These are phyloP conservation scores for Heliocidaris erythrogramma DNA, from an alignment of 35 echinoderm and acorn worm species.

Conservation along the genomic window DNA sequence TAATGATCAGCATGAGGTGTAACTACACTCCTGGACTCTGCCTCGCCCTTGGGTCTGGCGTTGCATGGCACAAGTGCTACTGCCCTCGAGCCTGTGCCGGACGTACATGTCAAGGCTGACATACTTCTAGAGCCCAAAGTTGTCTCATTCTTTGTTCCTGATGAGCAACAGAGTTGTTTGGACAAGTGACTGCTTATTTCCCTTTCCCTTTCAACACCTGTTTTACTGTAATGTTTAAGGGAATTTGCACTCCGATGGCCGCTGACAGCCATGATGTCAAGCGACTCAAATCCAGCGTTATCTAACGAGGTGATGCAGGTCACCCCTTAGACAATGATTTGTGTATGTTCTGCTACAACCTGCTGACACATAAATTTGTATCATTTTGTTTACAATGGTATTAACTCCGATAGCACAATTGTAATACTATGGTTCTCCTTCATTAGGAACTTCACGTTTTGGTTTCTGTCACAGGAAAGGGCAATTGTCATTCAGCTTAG, in stretches of 20 bases:
- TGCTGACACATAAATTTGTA: neutral
- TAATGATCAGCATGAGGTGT: no score
- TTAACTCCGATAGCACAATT: neutral
- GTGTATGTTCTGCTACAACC: neutral
- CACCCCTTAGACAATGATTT: neutral
- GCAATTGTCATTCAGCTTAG: neutral
- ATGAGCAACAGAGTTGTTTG: slow-evolving; percentile 7
- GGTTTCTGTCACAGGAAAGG: neutral
- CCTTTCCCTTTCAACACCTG: neutral
- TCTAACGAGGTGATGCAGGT: neutral
- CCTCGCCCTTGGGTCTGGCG: neutral
- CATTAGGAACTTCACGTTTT: slow-evolving; percentile 7
- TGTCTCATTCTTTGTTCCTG: neutral
- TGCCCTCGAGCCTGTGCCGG: neutral
- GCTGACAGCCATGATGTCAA: neutral
- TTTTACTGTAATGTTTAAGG: no score
- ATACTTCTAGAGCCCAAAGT: slow-evolving; percentile 1
- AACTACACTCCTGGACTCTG: no score
- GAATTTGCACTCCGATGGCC: neutral
- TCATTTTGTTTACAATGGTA: slow-evolving; percentile 1
- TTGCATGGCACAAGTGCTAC: neutral
- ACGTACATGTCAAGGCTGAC: neutral
- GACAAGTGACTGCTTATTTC: neutral
- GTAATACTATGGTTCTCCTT: neutral
- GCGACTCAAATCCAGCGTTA: neutral